Base-by-base conservation (phyloP, 2,113 vertebrate species). In the Ciconia boyciana region DNA sequence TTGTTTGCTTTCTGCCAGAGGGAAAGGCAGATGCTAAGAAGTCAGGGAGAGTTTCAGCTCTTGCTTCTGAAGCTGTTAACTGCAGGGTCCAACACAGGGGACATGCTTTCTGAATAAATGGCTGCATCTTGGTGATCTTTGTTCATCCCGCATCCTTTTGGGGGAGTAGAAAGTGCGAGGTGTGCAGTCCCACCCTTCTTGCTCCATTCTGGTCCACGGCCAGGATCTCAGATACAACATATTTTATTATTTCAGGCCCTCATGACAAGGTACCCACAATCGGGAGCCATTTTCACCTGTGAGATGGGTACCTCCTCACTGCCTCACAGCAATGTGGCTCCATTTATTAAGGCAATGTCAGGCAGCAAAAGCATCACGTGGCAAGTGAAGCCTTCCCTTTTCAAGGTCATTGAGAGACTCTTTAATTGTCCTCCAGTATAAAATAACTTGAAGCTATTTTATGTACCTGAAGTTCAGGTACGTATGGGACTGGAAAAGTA, bases 1-100 rank as follows among this genome's bases (percentile, higher is more conserved):
- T 39, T 48, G 65, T 88, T 83, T 43, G 83, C 26, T 92, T 52
- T 60, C 86, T 82, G 68, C 68, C 82, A 89, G 13, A 83, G 36
- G 80, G 75, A 86, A 77, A 82, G 48, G 55, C 61, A 52, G 85
- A 57, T 26, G 51, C 41, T 84, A 49, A 68, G 72, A 72, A 76
- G 32, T 49, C 72, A 46, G 51, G 58, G 72, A 83, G 65, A 78
- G 64, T 28, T 92, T 74, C 66, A 69, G 71, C 57, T 85, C 28
- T 51, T 46, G 39, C 49, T 84, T 55, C 61, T 36, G 36, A 71
- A 65, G 58, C 54, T 2, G 4, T 17, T 36, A 22, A 9, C 19
- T 58, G 58, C 54, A 36, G 64, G 22, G 16, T 60, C 78, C 49
- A 36, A 72, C 78, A 43, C 41, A 16, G 21, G 32, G 26, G 34